These are phyloP conservation scores for Cinclus cinclus DNA, from an alignment of 2,113 vertebrate genomes.

Conservation along the genomic window DNA sequence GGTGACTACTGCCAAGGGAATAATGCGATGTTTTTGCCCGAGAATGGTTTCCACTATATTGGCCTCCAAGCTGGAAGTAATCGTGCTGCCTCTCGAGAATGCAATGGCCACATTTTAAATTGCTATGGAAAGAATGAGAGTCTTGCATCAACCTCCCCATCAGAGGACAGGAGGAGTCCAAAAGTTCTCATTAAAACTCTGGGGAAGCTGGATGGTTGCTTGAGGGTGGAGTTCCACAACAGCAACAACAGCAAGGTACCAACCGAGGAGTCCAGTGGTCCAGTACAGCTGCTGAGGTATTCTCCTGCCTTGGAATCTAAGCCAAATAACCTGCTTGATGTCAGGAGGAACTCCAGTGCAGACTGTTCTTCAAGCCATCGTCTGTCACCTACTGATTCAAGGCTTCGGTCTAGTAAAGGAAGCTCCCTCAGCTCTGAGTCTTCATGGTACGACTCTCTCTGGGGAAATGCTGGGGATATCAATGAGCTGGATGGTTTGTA, in stretches of 20 bases:
- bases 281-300: slow-evolving; percentile 90
- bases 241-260: slow-evolving; percentile 64
- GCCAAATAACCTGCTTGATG: slow-evolving; percentile 57
- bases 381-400: slow-evolving; percentile 74
- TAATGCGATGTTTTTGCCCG: slow-evolving; percentile 49
- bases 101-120: slow-evolving; percentile 75
- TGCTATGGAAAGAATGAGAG: slow-evolving; percentile 71
- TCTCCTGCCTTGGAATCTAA: slow-evolving; percentile 80
- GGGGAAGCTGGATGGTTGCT: slow-evolving; percentile 84
- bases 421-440: slow-evolving; percentile 93
- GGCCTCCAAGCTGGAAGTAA: slow-evolving; percentile 66
- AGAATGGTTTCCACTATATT: slow-evolving; percentile 74
- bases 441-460: slow-evolving; percentile 94
- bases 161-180: slow-evolving; percentile 85
- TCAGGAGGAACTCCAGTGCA: slow-evolving; percentile 66
- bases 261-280: slow-evolving; percentile 74
- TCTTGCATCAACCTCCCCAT: slow-evolving; percentile 41
- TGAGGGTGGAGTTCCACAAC: slow-evolving; percentile 93
- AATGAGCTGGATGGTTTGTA: slow-evolving; percentile 80
- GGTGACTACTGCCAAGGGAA: slow-evolving; percentile 67
- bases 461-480: slow-evolving; percentile 82
- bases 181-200: slow-evolving; percentile 92
- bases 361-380: slow-evolving; percentile 66
- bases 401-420: slow-evolving; percentile 88
- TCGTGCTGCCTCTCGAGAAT: slow-evolving; percentile 58